A percentile compares a stretch with the other conserved stretches of the same genome.
phyloP scores from a whole-genome alignment of 2,113 vertebrate species.

The Glaucidium brasilianum region DNA sequence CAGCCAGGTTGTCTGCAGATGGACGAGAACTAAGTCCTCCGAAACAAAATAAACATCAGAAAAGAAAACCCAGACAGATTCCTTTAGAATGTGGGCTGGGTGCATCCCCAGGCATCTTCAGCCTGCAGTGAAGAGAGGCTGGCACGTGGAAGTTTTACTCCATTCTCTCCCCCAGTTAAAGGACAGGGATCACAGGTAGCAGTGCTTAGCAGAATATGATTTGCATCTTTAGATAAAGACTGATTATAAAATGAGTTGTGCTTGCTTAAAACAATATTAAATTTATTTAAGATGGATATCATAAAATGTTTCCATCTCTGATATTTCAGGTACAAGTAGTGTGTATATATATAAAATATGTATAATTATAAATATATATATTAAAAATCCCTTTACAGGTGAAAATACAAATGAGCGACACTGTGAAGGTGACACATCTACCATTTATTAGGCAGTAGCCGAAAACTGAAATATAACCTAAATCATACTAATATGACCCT shows the following conservation, averaged over 20 bases:
- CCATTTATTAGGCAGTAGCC: background rate
- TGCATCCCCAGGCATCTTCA: background rate
- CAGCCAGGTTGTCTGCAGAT: background rate
- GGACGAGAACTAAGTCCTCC: background rate
- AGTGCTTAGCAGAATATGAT: background rate
- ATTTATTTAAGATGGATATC: background rate
- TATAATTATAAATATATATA: too few species aligned
- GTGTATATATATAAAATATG: background rate
- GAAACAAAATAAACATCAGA: background rate
- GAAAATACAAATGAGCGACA: background rate
- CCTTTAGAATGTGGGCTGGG: accelerated
- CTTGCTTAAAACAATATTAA: background rate
- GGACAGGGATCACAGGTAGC: background rate
- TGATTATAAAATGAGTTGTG: background rate
- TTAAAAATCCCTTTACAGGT: background rate
- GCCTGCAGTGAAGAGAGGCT: background rate
- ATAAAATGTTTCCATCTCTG: background rate
- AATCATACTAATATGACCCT: background rate
- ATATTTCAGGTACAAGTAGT: background rate
- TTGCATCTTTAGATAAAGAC: background rate
- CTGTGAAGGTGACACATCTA: background rate
- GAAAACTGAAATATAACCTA: background rate
- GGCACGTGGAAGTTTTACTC: background rate
- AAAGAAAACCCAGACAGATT: background rate
- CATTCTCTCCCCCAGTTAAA: background rate